These are phyloP conservation scores for Hyperoplus immaculatus DNA, from an alignment of 2,797 vertebrate species.

Conservation along the genomic window DNA sequence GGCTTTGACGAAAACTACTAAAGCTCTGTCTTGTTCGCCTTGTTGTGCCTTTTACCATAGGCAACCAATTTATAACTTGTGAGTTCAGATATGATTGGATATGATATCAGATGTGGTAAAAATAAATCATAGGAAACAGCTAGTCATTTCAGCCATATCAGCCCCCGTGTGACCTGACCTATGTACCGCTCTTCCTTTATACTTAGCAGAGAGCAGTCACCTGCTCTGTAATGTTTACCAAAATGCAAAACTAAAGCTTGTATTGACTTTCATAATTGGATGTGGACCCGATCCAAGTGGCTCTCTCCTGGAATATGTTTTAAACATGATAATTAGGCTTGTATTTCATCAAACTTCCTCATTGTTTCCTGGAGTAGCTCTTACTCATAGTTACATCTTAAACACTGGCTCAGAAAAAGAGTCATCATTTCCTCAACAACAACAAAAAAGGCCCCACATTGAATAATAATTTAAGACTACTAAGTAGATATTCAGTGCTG, in stretches of 20 bases:
- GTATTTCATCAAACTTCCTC: background rate
- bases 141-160: background rate
- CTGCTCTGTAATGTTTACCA: constrained; percentile 42
- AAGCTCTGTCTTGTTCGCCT: background rate
- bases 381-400: background rate
- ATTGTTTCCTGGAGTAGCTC: background rate
- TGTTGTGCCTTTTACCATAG: background rate
- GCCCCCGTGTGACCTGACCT: background rate
- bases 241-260: constrained; percentile 45
- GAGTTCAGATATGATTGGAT: constrained; percentile 24
- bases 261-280: background rate
- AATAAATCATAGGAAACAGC: background rate
- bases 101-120: background rate
- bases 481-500: too few relatives aligned
- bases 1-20: background rate
- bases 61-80: background rate
- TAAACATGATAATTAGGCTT: constrained; percentile 14
- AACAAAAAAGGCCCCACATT: too few relatives aligned
- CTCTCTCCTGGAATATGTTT: background rate
- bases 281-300: background rate
- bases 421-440: too few relatives aligned
- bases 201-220: background rate
- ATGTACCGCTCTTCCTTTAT: background rate
- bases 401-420: background rate
- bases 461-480: too few relatives aligned